Conservation (phyloP, 2,888 invertebrate species). For the Noctua comes region DNA sequence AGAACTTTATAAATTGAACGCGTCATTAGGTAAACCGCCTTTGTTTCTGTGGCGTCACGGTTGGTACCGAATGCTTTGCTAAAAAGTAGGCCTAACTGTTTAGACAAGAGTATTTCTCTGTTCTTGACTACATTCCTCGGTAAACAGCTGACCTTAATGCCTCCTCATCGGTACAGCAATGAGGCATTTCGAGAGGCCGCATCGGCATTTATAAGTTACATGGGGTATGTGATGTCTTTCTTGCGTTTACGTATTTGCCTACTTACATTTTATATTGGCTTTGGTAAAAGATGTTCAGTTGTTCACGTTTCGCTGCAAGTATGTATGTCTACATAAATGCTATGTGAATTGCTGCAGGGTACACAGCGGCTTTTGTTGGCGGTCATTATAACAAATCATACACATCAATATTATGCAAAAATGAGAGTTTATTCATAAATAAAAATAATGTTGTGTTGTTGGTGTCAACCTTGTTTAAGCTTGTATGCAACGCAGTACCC, state of each 20-base stretch:
- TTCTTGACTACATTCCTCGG: slow-evolving; percentile 76
- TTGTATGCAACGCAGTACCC: neutral
- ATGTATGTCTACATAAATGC: neutral
- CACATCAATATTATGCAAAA: neutral
- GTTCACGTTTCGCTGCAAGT: slow-evolving; percentile 7
- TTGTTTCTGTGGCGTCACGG: slow-evolving; percentile 73
- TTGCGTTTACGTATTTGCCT: slow-evolving; percentile 27
- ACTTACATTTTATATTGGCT: slow-evolving; percentile 21
- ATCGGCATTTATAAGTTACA: slow-evolving; percentile 39
- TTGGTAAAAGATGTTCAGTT: slow-evolving; percentile 1
- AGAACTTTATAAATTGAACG: slow-evolving; percentile 50
- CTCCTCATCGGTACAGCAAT: slow-evolving; percentile 61
- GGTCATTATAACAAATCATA: neutral
- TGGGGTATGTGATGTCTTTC: slow-evolving; percentile 45
- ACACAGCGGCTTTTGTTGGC: neutral
- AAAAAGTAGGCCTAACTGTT: slow-evolving; percentile 86
- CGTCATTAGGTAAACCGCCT: slow-evolving; percentile 69
- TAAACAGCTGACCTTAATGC: slow-evolving; percentile 79
- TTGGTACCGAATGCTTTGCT: slow-evolving; percentile 75
- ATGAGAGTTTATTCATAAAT: neutral
- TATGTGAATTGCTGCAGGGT: slow-evolving; percentile 1
- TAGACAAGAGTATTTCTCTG: slow-evolving; percentile 76
- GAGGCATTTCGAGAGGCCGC: slow-evolving; percentile 51
- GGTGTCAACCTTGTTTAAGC: neutral
- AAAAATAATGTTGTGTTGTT: neutral